Evolutionary conservation across 2,888 invertebrate genomes (phyloP), one percentile per base, ranked within the genome.

Genomic region (Agriopis marginaria): DNA sequence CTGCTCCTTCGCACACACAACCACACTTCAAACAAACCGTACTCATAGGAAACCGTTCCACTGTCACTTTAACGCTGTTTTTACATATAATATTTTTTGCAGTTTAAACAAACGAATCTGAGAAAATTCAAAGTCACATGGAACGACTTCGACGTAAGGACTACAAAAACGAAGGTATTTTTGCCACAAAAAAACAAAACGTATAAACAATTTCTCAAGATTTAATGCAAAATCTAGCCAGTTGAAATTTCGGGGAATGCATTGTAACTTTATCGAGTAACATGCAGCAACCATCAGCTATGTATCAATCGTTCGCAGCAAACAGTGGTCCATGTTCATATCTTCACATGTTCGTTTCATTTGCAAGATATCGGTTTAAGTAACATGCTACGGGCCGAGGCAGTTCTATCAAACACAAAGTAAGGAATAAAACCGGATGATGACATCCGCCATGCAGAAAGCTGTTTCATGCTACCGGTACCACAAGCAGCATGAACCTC

Each of bases 381-480:
- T 84, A 90, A 89, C 93, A 94, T 94, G 94, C 94, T 87, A 89
- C 89, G 93, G 92, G 93, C 93, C 86, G 90, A 93, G 93, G 92
- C 93, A 87, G 89, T 86, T 90, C 92, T 94, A 93, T 90, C 77
- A 89, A 90, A 92, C 91, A 93, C 83, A 89, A 91, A 92, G 85
- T 86, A 88, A 89, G 86, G 76, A 86, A 89, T 88, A 88, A 90
- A 93, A 89, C 85, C 86, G 92, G 92, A 92, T 88, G 86, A 81
- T 87, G 79, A 87, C 84, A 89, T 92, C 92, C 91, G 92, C 93
- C 94, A 94, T 94, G 94, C 94, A 93, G 88, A 86, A 94, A 94
- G 94, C 94, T 89, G 89, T 89, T 85, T 89, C 94, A 94, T 94
- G 94, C 94, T 92, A 88, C 88, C 83, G 83, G 83, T 86, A 84